Percentiles rank a stretch among this genome's conserved stretches.
Conservation (phyloP, 2,888 invertebrate species). For the Melanargia galathea region DNA sequence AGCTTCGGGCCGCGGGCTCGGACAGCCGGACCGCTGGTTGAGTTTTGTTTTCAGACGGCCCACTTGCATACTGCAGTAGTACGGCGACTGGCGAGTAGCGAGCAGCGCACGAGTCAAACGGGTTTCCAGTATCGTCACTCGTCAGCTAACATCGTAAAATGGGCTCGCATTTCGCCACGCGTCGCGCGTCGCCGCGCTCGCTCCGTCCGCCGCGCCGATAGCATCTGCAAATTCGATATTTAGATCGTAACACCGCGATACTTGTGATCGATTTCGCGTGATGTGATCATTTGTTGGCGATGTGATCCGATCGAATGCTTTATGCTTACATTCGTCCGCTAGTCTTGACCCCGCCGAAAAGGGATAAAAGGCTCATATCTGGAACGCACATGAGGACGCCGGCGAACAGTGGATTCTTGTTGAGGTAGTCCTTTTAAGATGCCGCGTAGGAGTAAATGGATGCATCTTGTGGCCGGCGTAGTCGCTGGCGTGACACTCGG, state of each 20-base stretch:
- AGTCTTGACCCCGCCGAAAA: slow-evolving; percentile 53
- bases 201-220: slow-evolving; percentile 58
- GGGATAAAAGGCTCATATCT: slow-evolving; percentile 76
- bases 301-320: slow-evolving; percentile 66
- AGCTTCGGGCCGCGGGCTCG: slow-evolving; percentile 48
- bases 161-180: slow-evolving; percentile 67
- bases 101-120: slow-evolving; percentile 66
- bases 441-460: slow-evolving; percentile 78
- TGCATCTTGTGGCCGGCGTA: slow-evolving; percentile 80
- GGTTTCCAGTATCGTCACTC: slow-evolving; percentile 42
- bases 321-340: slow-evolving; percentile 63
- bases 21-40: slow-evolving; percentile 72
- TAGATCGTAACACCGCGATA: slow-evolving; percentile 70
- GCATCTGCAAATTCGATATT: slow-evolving; percentile 77
- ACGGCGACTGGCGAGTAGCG: slow-evolving; percentile 51
- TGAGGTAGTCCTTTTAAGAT: slow-evolving; percentile 66
- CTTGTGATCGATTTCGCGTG: slow-evolving; percentile 60
- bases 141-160: slow-evolving; percentile 53
- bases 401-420: slow-evolving; percentile 66
- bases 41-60: slow-evolving; percentile 70
- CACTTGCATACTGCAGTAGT: slow-evolving; percentile 57
- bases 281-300: slow-evolving; percentile 63
- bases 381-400: slow-evolving; percentile 78
- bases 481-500: slow-evolving; percentile 82
- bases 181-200: slow-evolving; percentile 62